Conservation (phyloP, 2,888 invertebrate species). For the Neoitamus cyanurus region DNA sequence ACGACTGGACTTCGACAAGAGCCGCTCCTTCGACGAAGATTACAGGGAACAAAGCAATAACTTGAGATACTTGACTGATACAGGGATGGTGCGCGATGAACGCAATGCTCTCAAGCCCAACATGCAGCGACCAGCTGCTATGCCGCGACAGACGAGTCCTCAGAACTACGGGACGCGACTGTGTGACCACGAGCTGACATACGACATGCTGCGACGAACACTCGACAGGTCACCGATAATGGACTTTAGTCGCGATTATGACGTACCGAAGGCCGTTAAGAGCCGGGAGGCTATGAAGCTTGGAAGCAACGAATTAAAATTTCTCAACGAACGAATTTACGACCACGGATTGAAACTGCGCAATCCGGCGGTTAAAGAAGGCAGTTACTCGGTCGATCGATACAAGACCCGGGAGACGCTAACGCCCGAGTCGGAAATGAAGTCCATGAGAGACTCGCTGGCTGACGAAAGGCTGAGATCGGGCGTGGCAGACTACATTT, state of each 20-base stretch:
- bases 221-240: conserved; percentile 63
- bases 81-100: conserved; percentile 41
- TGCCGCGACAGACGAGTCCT: conserved; percentile 61
- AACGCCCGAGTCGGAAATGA: conserved; percentile 57
- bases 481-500: conserved; percentile 54
- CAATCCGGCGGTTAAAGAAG: conserved; percentile 59
- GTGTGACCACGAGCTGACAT: conserved; percentile 65
- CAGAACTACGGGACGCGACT: conserved; percentile 65
- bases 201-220: conserved; percentile 63
- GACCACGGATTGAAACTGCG: conserved; percentile 59
- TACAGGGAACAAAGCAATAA: conserved; percentile 61
- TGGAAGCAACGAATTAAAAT: conserved; percentile 63
- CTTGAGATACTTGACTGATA: conserved; percentile 58
- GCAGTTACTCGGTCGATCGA: conserved; percentile 58
- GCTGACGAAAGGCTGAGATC: conserved; percentile 53
- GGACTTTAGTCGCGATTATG: conserved; percentile 63
- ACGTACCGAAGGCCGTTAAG: conserved; percentile 58
- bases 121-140: conserved; percentile 17
- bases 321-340: conserved; percentile 62
- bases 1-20: conserved; percentile 64
- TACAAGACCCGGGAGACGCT: conserved; percentile 54
- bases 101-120: conserved; percentile 8
- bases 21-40: conserved; percentile 65
- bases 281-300: conserved; percentile 63
- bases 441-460: conserved; percentile 50